Percentiles rank a stretch among this genome's conserved stretches.
Conservation (phyloP, 2,888 invertebrate species). For the Oscheius sp. region DNA sequence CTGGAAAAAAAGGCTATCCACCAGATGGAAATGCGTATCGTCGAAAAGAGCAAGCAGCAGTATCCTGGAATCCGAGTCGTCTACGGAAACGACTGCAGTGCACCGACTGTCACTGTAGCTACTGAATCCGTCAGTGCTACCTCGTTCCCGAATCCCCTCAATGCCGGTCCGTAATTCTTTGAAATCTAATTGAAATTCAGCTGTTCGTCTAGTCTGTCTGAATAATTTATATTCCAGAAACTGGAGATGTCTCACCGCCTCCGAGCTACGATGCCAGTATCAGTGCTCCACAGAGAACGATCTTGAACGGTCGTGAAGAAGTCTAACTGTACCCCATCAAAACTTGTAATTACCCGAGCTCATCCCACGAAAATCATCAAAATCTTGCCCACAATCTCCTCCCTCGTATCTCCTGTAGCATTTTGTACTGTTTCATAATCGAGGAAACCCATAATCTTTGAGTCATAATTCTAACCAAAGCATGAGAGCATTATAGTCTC, state of each 20-base stretch:
- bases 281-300: slow-evolving; percentile 33
- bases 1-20: slow-evolving; percentile 59
- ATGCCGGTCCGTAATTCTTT: not conserved
- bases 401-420: not conserved
- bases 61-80: slow-evolving; percentile 35
- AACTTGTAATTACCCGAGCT: not conserved
- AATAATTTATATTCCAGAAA: slow-evolving; percentile 7
- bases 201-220: not conserved
- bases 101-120: slow-evolving; percentile 1
- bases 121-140: slow-evolving; percentile 1
- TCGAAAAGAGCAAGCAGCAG: slow-evolving; percentile 47
- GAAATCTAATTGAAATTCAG: not conserved
- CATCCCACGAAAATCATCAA: not conserved
- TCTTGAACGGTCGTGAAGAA: slow-evolving; percentile 24
- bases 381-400: not conserved
- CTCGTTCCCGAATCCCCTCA: too few species aligned
- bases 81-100: slow-evolving; percentile 18
- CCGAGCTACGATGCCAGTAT: slow-evolving; percentile 20
- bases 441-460: too few species aligned
- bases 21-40: slow-evolving; percentile 57
- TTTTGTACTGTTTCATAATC: not conserved
- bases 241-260: slow-evolving; percentile 17
- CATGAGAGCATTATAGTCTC: not conserved
- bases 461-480: too few species aligned
- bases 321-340: slow-evolving; percentile 2